These are phyloP conservation scores for Pseudomyrmex flavicornis DNA, from an alignment of 1,140 invertebrate genomes.

Conservation along the genomic window DNA sequence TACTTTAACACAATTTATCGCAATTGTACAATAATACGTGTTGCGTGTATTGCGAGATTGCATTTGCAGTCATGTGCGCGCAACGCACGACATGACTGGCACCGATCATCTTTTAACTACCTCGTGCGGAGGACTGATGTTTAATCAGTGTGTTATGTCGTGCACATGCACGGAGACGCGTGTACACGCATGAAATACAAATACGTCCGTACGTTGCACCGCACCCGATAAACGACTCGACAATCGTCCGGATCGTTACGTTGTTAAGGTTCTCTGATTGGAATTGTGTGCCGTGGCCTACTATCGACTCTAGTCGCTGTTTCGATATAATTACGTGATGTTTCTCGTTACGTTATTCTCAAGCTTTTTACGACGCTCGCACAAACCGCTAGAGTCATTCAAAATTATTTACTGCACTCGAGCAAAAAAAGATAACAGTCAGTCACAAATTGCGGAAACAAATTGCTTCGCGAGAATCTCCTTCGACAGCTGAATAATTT, in stretches of 20 bases:
- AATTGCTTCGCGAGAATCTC: background rate
- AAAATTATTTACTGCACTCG: background rate
- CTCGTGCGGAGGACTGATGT: constrained; percentile 15
- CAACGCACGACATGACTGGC: constrained; percentile 30
- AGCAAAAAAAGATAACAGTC: too few species aligned
- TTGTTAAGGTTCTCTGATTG: constrained; percentile 60
- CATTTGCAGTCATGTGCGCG: constrained; percentile 6
- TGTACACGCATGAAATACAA: constrained; percentile 18
- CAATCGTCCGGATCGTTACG: constrained; percentile 65
- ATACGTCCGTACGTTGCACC: constrained; percentile 42
- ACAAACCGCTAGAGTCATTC: background rate
- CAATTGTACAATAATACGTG: constrained; percentile 44
- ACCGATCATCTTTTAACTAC: constrained; percentile 52
- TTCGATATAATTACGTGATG: constrained; percentile 3
- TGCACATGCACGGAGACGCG: background rate
- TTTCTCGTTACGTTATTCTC: background rate
- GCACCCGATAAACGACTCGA: constrained; percentile 49
- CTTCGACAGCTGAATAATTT: background rate
- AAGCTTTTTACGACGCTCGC: background rate
- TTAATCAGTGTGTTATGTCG: constrained; percentile 18
- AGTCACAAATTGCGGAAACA: too few species aligned
- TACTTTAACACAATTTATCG: constrained; percentile 36
- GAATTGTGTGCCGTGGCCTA: constrained; percentile 43
- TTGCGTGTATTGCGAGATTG: constrained; percentile 24
- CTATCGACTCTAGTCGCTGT: constrained; percentile 47